Percentiles rank a stretch among this genome's conserved stretches.
Evolutionary conservation across 2,888 invertebrate species (phyloP).

Genomic region (Therioaphis trifolii): DNA sequence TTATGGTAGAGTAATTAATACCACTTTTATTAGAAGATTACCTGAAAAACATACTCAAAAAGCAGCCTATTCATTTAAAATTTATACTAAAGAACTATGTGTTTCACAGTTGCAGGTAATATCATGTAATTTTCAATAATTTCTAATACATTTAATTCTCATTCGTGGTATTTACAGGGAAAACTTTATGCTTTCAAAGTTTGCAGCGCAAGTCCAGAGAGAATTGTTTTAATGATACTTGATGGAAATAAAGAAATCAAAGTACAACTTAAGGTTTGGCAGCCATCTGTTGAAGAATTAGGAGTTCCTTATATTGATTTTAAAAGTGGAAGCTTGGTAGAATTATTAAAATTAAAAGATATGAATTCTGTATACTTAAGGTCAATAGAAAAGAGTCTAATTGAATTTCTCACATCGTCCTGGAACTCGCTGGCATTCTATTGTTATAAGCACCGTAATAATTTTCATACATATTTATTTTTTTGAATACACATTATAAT

Average conservation of each 20-base stretch:
- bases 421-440: constrained; percentile 32
- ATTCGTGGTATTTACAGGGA: constrained; percentile 5
- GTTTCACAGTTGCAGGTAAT: constrained; percentile 34
- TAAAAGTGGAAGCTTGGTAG: constrained; percentile 31
- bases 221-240: constrained; percentile 38
- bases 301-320: constrained; percentile 52
- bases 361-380: constrained; percentile 30
- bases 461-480: no score
- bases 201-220: background rate
- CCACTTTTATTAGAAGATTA: background rate
- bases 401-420: constrained; percentile 24
- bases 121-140: background rate
- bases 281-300: constrained; percentile 47
- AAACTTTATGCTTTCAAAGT: constrained; percentile 31
- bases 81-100: constrained; percentile 24
- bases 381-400: constrained; percentile 32
- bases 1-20: constrained; percentile 57
- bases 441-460: constrained; percentile 45
- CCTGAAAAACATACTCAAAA: constrained; percentile 5
- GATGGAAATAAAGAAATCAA: constrained; percentile 39
- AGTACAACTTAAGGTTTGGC: constrained; percentile 47
- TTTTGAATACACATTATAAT: background rate
- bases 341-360: constrained; percentile 46
- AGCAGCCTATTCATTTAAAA: constrained; percentile 50
- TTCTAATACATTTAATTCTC: background rate